Conservation (phyloP, 2,797 vertebrate genomes). For the Spizella passerina region DNA sequence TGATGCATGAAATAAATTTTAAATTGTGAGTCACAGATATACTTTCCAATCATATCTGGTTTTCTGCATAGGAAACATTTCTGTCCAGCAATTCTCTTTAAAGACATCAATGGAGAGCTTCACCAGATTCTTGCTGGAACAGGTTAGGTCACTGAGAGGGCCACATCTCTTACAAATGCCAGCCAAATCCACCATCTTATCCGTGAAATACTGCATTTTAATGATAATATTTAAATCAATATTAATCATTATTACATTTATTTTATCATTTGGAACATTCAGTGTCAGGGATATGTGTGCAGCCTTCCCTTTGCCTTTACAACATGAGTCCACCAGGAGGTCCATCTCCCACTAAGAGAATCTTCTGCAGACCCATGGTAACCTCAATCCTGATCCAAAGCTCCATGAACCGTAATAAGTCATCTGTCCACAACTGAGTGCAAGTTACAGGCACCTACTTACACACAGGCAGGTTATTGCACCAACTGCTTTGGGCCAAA, state of each 20-base stretch:
- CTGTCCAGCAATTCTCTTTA: neutral
- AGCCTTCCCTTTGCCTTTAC: neutral
- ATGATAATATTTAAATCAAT: neutral
- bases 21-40: neutral
- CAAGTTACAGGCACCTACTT: neutral
- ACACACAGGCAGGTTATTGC: neutral
- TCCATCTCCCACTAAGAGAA: neutral
- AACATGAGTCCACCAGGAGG: neutral
- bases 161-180: neutral
- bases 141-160: neutral
- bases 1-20: neutral
- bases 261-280: neutral
- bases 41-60: neutral
- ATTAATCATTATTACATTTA: neutral
- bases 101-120: neutral
- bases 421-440: neutral
- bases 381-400: neutral
- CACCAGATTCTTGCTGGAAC: neutral
- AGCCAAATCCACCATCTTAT: neutral
- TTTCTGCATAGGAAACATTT: neutral
- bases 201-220: neutral
- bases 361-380: neutral
- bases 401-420: rapidly evolving
- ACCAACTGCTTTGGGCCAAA: neutral
- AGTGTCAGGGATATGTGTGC: rapidly evolving